A percentile compares a stretch with the other conserved stretches of the same genome.
These are phyloP conservation scores for Erebia aethiops DNA, from an alignment of 2,888 invertebrate species.

Conservation along the genomic window DNA sequence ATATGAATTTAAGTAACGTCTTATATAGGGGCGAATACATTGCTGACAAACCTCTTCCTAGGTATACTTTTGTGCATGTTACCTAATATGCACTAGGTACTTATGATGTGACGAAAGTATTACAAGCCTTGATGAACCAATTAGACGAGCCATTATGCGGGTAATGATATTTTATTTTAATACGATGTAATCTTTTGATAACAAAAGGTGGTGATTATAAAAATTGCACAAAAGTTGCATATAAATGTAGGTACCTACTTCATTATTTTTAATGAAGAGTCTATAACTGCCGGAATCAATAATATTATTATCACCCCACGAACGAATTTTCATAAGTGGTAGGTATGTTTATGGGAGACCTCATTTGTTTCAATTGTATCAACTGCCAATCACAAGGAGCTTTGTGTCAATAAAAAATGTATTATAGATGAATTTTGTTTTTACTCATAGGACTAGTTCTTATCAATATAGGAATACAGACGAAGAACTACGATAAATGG, in stretches of 20 bases:
- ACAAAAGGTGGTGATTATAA: neutral
- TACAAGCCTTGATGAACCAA: neutral
- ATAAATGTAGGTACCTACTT: neutral
- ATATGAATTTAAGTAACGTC: too few relatives aligned
- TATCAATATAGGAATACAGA: too few relatives aligned
- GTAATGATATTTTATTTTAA: neutral
- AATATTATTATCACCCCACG: too few relatives aligned
- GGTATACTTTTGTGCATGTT: too few relatives aligned
- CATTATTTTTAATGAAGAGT: neutral
- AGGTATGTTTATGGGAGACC: neutral
- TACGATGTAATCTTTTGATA: neutral
- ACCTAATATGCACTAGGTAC: too few relatives aligned
- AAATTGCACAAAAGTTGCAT: neutral
- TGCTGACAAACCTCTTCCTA: too few relatives aligned
- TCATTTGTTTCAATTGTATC: slow-evolving; percentile 1
- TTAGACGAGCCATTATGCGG: neutral
- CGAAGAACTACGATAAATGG: neutral
- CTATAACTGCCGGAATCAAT: too few relatives aligned
- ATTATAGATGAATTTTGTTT: slow-evolving; percentile 1
- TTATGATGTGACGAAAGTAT: neutral
- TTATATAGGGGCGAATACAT: too few relatives aligned
- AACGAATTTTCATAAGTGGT: too few relatives aligned
- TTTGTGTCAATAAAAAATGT: slow-evolving; percentile 11
- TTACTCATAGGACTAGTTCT: neutral
- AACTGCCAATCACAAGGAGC: slow-evolving; percentile 6